Evolutionary conservation across 2,888 invertebrate species (phyloP).

Genomic region (Heteropelma amictum): DNA sequence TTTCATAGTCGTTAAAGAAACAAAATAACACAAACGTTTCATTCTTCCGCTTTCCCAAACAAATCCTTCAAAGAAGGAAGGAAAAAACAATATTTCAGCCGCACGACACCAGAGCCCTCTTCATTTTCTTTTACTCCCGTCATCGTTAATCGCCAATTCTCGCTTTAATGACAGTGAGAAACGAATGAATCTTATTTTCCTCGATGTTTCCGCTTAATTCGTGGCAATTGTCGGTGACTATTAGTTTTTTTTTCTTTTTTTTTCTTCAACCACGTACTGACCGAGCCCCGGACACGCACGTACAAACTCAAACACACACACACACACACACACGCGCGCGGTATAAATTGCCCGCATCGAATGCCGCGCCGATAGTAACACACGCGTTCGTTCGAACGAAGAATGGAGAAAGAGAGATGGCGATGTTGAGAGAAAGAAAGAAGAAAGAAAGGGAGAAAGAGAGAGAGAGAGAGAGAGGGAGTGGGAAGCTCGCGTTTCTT

Average conservation of each 20-base stretch:
- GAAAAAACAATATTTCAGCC: too few species aligned
- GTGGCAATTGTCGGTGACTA: slow-evolving; percentile 50
- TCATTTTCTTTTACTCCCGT: neutral
- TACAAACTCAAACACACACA: neutral
- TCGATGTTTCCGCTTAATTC: slow-evolving; percentile 43
- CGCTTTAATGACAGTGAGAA: neutral
- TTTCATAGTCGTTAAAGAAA: too few species aligned
- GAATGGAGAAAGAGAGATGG: slow-evolving; percentile 51
- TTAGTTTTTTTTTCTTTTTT: too few species aligned
- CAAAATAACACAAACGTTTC: too few species aligned
- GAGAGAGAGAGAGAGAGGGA: slow-evolving; percentile 53
- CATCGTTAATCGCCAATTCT: neutral
- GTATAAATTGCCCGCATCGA: slow-evolving; percentile 57
- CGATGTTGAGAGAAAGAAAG: slow-evolving; percentile 48
- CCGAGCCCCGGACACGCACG: neutral
- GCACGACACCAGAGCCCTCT: too few species aligned
- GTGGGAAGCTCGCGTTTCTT: slow-evolving; percentile 52
- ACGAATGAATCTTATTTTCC: slow-evolving; percentile 14
- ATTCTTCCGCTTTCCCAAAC: too few species aligned
- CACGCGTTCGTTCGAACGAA: slow-evolving; percentile 49
- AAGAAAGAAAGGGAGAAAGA: slow-evolving; percentile 49
- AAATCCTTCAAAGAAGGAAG: too few species aligned
- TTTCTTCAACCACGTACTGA: neutral
- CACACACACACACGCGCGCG: slow-evolving; percentile 5
- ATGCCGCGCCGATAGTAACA: slow-evolving; percentile 53